phyloP scores from a whole-genome alignment of 2,113 vertebrate species.

The Oreochromis spilurus region DNA sequence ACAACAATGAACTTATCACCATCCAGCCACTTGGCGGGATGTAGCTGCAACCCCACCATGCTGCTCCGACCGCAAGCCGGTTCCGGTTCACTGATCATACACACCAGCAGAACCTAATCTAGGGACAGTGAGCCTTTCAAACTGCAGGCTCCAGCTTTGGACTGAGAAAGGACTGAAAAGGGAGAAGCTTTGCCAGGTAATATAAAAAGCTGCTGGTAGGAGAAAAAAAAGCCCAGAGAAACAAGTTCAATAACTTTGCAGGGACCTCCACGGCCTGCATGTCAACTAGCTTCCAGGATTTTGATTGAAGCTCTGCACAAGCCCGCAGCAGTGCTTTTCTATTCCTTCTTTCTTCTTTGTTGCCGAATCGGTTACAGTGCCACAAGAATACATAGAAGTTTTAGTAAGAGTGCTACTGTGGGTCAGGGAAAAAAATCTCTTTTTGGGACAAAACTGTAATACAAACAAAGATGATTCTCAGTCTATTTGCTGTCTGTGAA shows the following conservation, averaged over 20 bases:
- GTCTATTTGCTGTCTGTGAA: slow-evolving; percentile 5
- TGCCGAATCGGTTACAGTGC: slow-evolving; percentile 43
- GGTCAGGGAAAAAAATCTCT: slow-evolving; percentile 9
- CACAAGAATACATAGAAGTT: slow-evolving; percentile 56
- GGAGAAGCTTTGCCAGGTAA: slow-evolving; percentile 41
- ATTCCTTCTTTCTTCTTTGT: slow-evolving; percentile 30
- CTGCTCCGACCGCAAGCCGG: slow-evolving; percentile 27
- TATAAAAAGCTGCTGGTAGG: slow-evolving; percentile 31
- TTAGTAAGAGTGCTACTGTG: slow-evolving; percentile 7
- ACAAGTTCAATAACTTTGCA: slow-evolving; percentile 60
- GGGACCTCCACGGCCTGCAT: slow-evolving; percentile 54
- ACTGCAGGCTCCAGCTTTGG: slow-evolving; percentile 18
- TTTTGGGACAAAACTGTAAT: slow-evolving; percentile 11
- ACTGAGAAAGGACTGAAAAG: not conserved
- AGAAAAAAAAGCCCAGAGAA: not conserved
- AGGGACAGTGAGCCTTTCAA: slow-evolving; percentile 54
- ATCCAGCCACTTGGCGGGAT: slow-evolving; percentile 47
- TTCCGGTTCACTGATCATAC: slow-evolving; percentile 59
- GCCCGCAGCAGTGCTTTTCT: slow-evolving; percentile 45
- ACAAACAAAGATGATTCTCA: slow-evolving; percentile 39
- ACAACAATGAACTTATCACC: slow-evolving; percentile 67
- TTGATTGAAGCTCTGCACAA: slow-evolving; percentile 56
- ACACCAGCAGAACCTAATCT: slow-evolving; percentile 63
- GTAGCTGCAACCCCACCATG: slow-evolving; percentile 41
- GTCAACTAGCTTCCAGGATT: slow-evolving; percentile 59